phyloP scores from a whole-genome alignment of 2,888 invertebrate species.

The Ornithoptera priamus region DNA sequence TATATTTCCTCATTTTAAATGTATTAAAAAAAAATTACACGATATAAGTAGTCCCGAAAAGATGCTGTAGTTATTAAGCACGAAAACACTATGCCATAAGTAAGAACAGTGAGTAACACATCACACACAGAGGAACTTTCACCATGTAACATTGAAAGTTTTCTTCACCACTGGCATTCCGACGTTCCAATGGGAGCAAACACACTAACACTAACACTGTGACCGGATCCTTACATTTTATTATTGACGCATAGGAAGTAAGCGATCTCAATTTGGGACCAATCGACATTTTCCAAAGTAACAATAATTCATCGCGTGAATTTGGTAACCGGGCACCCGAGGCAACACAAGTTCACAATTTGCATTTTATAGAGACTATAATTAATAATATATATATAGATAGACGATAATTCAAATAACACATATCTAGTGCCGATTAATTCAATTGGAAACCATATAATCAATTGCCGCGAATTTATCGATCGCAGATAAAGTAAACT shows the following conservation, averaged over 20 bases:
- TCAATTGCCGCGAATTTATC: slow-evolving; percentile 30
- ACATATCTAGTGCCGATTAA: slow-evolving; percentile 23
- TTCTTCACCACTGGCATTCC: no score
- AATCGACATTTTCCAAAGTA: neutral
- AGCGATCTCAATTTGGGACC: neutral
- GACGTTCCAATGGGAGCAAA: neutral
- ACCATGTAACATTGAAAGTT: no score
- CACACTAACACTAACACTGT: neutral
- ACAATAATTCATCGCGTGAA: slow-evolving; percentile 17
- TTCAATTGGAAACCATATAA: slow-evolving; percentile 22
- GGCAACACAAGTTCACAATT: slow-evolving; percentile 8
- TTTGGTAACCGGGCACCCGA: slow-evolving; percentile 17
- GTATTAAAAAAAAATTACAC: no score
- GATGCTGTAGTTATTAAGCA: no score
- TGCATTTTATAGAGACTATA: slow-evolving; percentile 20
- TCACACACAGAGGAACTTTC: no score
- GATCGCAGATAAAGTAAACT: slow-evolving; percentile 24
- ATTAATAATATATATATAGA: no score
- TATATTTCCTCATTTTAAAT: neutral
- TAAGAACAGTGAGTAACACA: no score
- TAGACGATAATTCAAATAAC: slow-evolving; percentile 21
- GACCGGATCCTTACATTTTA: neutral
- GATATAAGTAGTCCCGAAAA: no score
- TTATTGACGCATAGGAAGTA: neutral
- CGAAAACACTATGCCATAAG: no score